Evolutionary conservation across 35 echinoderm and acorn worm genomes (phyloP).

Genomic region (Ptychodera flava): DNA sequence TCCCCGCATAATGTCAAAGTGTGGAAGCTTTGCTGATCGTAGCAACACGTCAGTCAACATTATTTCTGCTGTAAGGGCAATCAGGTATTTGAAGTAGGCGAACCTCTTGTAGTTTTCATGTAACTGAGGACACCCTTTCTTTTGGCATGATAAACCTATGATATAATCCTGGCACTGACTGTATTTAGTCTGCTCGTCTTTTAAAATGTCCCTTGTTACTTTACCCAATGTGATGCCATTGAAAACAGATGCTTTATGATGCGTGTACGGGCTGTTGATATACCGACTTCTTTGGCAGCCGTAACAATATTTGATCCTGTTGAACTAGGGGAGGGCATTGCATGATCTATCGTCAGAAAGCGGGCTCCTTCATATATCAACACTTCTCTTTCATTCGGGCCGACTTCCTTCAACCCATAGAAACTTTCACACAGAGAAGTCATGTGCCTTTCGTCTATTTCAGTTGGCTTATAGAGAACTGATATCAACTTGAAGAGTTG

Average conservation of each 20-base stretch:
- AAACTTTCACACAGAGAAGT: background rate
- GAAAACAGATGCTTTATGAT: background rate
- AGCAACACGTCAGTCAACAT: constrained; percentile 7
- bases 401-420: background rate
- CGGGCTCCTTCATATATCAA: background rate
- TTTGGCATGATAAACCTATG: background rate
- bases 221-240: background rate
- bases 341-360: background rate
- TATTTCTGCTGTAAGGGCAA: constrained; percentile 7
- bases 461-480: background rate
- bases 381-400: background rate
- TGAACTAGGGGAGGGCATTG: too few species aligned
- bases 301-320: background rate
- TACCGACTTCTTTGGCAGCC: background rate
- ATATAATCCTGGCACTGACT: background rate
- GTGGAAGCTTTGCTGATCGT: background rate
- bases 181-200: background rate
- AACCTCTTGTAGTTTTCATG: constrained; percentile 9
- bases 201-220: background rate
- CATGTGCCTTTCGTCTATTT: background rate
- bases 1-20: background rate
- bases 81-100: background rate
- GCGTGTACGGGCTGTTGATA: background rate
- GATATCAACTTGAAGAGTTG: background rate
- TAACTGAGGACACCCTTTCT: background rate